Conservation (phyloP, 2,797 vertebrate genomes). For the Acanthornis magna region DNA sequence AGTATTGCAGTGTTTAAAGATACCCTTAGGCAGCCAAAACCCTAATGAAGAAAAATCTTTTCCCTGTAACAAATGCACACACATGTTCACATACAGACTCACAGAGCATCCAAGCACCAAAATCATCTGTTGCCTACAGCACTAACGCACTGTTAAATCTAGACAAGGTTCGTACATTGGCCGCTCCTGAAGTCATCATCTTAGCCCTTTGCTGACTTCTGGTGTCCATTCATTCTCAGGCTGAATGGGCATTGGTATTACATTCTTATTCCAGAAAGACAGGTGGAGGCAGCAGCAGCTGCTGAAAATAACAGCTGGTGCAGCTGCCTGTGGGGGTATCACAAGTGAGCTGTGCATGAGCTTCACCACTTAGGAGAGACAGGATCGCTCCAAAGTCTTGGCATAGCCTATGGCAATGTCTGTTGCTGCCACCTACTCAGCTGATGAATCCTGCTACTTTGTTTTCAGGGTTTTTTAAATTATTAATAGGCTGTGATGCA, state of each 20-base stretch:
- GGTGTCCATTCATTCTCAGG: not conserved
- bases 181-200: not conserved
- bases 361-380: not conserved
- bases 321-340: not conserved
- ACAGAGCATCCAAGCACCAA: not conserved
- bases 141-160: not conserved
- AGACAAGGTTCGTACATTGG: not conserved
- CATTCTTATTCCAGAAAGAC: not conserved
- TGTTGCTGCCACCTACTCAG: not conserved
- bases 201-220: not conserved
- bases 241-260: not conserved
- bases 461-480: not conserved
- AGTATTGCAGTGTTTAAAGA: not conserved
- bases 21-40: not conserved
- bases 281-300: not conserved
- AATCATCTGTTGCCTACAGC: not conserved
- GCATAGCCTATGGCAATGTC: not conserved
- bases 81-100: rapidly evolving
- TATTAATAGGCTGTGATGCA: not conserved
- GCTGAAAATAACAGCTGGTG: not conserved
- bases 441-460: not conserved
- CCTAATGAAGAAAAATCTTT: not conserved
- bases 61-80: not conserved
- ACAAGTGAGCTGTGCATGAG: not conserved
- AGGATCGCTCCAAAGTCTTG: not conserved